Evolutionary conservation across 2,113 vertebrate genomes (phyloP).

Genomic region (Mionectes macconnelli): DNA sequence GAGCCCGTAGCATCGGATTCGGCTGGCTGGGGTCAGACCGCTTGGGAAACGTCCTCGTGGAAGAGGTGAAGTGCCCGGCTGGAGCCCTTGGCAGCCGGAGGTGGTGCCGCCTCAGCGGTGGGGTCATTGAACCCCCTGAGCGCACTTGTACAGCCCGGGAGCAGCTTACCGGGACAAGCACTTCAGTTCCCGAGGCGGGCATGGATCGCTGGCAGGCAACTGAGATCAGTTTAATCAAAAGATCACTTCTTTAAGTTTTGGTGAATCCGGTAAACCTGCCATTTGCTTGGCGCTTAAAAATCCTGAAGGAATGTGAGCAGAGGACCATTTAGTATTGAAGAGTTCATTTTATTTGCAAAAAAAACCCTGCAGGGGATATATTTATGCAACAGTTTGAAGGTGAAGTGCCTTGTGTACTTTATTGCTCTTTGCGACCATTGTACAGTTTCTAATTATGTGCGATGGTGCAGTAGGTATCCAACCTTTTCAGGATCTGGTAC

Average conservation of each 20-base stretch:
- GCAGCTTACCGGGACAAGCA: rapidly evolving
- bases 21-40: rapidly evolving
- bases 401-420: rapidly evolving
- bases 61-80: rapidly evolving
- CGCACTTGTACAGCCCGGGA: rapidly evolving
- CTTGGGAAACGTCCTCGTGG: rapidly evolving
- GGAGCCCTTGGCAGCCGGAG: rapidly evolving
- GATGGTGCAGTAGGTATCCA: no score
- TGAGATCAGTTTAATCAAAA: neutral
- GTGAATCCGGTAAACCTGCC: rapidly evolving
- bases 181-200: rapidly evolving
- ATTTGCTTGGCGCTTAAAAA: neutral
- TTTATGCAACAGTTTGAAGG: neutral
- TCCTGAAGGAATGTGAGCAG: neutral
- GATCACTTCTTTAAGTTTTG: neutral
- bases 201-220: no score
- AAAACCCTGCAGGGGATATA: rapidly evolving
- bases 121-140: rapidly evolving
- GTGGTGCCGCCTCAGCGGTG: rapidly evolving
- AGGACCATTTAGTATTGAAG: neutral
- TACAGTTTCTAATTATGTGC: neutral
- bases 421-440: neutral
- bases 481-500: neutral
- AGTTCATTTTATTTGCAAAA: neutral
- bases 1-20: neutral